Evolutionary conservation across 1,140 invertebrate species (phyloP).

Genomic region (Riptortus pedestris): DNA sequence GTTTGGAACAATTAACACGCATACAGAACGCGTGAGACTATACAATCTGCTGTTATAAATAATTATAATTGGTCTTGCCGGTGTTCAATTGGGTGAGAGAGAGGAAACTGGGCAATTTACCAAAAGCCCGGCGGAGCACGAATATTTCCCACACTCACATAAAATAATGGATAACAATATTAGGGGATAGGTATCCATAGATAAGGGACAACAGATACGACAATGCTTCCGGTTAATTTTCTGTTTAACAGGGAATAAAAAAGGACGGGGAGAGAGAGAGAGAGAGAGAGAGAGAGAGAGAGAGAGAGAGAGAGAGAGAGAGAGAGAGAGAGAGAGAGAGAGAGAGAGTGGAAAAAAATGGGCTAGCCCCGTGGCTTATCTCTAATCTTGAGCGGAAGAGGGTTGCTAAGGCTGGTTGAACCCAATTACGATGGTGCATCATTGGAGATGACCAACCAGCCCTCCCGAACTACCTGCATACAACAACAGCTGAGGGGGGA

Average conservation of each 20-base stretch:
- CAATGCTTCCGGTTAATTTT: constrained; percentile 6
- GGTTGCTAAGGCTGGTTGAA: constrained; percentile 1
- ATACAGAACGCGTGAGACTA: no score
- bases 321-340: constrained; percentile 31
- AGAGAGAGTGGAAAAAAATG: constrained; percentile 25
- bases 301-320: constrained; percentile 10
- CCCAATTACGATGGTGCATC: no score
- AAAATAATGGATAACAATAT: constrained; percentile 5
- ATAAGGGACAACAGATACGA: constrained; percentile 7
- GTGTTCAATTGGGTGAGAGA: no score
- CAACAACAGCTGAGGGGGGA: no score
- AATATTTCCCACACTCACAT: background rate
- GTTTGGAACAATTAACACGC: no score
- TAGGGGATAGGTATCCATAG: background rate
- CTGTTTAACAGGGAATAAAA: background rate
- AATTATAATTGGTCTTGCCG: no score
- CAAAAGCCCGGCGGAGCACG: background rate
- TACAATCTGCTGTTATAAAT: no score
- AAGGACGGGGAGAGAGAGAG: background rate
- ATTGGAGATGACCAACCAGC: no score
- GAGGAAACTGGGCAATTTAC: no score
- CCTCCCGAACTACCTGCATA: no score
- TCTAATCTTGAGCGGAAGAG: background rate
- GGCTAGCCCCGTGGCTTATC: background rate
- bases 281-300: background rate